These are phyloP conservation scores for Myrmophylax atrothorax DNA, from an alignment of 2,113 vertebrate species.

Conservation along the genomic window DNA sequence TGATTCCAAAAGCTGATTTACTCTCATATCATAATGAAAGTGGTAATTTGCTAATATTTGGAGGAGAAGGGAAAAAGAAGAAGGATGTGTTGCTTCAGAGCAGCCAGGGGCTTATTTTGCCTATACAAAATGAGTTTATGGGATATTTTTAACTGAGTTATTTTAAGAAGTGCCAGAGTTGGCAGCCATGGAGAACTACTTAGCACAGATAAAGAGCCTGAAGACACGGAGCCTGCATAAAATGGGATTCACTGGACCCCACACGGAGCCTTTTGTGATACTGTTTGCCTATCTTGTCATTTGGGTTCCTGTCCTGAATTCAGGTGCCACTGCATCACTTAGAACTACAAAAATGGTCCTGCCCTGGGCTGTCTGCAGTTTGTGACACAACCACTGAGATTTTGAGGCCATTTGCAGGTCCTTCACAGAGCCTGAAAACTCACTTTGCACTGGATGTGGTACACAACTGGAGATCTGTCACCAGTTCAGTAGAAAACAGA, in stretches of 20 bases:
- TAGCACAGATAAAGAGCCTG: not conserved
- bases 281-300: not conserved
- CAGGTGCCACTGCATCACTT: too few species aligned
- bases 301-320: not conserved
- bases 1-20: not conserved
- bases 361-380: not conserved
- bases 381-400: not conserved
- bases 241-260: not conserved
- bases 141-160: slow-evolving; percentile 2
- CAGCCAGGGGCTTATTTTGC: not conserved
- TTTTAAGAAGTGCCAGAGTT: slow-evolving; percentile 2
- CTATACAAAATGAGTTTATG: not conserved
- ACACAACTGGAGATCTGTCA: not conserved
- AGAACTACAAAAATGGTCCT: not conserved
- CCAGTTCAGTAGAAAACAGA: not conserved
- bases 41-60: not conserved
- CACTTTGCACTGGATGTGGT: not conserved
- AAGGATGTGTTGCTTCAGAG: not conserved
- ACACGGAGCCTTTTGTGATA: not conserved
- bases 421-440: not conserved
- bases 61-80: not conserved
- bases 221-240: not conserved
- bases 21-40: not conserved
- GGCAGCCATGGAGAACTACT: not conserved
- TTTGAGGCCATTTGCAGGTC: not conserved